Base-by-base conservation (phyloP, 2,113 vertebrate genomes). In the Lycaon pictus region DNA sequence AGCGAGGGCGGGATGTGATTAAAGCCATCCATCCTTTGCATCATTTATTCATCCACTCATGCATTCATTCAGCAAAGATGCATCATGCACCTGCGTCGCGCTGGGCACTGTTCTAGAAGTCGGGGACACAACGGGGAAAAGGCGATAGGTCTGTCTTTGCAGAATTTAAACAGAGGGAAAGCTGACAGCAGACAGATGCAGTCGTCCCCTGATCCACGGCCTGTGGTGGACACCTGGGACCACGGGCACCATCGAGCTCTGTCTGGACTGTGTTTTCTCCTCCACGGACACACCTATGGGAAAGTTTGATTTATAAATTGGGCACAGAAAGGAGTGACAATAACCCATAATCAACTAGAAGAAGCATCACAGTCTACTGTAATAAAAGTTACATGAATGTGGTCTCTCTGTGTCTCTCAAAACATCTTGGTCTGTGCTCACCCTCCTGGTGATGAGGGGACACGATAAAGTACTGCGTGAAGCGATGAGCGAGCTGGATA, bases 41-140 rank as follows among this genome's bases (percentile, higher is more conserved):
- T 85, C 89, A 16, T 83, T 62, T 60, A 74, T 71, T 84, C 74
- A 58, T 25, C 37, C 9, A 1, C 17, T 56, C 10, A 5, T 4
- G 43, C 43, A 29, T 48, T 91, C 35, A 19, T 58, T 88, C 37
- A 10, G 74, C 69, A 51, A 32, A 56, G 88, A 51, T 17, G 27
- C 1, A 8, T 0, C 5, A 22, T 22, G 25, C 76, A 48, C 53
- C 81, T 53, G 62, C 15, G 85, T 1, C 1, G 1, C 19, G 4
- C 67, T 3, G 7, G 77, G 29, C 43, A 4, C 29, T 1, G 13
- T 37, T 56, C 87, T 25, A 3, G 32, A 56, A 7, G 16, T 6
- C 3, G 29, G 76, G 58, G 72, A 23, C 22, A 13, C 76, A 0
- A 12, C 7, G 7, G 62, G 84, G 56, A 20, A n/a, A 0, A 2